These are phyloP conservation scores for Pararge aegeria DNA, from an alignment of 1,140 invertebrate genomes.

Conservation along the genomic window DNA sequence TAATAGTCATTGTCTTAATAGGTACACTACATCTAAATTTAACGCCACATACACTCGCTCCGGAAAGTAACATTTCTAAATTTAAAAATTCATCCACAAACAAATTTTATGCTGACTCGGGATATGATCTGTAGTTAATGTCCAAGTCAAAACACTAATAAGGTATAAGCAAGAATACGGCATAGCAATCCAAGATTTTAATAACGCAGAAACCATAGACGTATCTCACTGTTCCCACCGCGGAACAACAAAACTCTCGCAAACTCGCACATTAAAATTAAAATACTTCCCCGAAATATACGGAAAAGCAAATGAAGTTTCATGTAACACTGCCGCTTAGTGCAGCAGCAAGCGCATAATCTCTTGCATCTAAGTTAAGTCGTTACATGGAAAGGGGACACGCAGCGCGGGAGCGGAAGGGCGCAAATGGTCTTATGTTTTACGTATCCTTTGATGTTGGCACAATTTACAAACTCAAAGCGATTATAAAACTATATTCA, in stretches of 20 bases:
- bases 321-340: constrained; percentile 23
- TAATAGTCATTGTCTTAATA: too few species aligned
- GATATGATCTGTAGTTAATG: too few species aligned
- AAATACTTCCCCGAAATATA: constrained; percentile 7
- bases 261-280: constrained; percentile 7
- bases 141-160: too few species aligned
- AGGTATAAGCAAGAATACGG: too few species aligned
- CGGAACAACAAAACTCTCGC: background rate
- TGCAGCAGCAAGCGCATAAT: constrained; percentile 34
- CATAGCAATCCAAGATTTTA: background rate
- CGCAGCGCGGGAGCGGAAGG: constrained; percentile 41
- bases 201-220: background rate
- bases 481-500: background rate
- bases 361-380: constrained; percentile 47
- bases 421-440: constrained; percentile 39
- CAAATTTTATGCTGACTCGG: too few species aligned
- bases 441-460: constrained; percentile 27
- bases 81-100: too few species aligned
- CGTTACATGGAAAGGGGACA: constrained; percentile 46
- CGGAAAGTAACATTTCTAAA: too few species aligned
- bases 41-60: too few species aligned
- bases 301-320: constrained; percentile 16
- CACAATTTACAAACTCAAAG: constrained; percentile 3
- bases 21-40: too few species aligned
- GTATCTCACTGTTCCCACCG: background rate